Evolutionary conservation across 2,113 vertebrate species (phyloP).

Genomic region (Myotis davidii): DNA sequence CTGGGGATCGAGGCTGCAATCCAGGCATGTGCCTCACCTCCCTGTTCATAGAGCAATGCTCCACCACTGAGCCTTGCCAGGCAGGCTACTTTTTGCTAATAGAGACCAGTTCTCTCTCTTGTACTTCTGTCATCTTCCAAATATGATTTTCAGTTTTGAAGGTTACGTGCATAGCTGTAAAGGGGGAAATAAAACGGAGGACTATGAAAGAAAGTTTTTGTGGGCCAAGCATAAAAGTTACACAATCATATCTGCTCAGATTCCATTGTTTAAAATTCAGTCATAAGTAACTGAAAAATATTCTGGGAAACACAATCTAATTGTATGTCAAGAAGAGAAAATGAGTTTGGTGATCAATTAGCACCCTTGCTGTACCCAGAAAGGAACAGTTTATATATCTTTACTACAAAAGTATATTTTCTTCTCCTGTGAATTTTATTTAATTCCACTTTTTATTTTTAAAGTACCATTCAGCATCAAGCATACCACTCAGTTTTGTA

Average conservation of each 20-base stretch:
- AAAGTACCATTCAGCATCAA: neutral
- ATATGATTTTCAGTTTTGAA: neutral
- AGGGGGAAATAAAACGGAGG: neutral
- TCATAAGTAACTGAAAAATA: neutral
- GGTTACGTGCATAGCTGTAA: rapidly evolving
- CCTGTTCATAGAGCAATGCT: too few species aligned
- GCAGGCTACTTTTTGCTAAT: neutral
- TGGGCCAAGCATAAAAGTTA: neutral
- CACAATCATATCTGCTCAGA: neutral
- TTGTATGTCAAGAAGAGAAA: neutral
- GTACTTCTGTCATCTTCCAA: neutral
- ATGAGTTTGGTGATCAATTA: neutral
- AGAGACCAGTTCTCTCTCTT: neutral
- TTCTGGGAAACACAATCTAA: neutral
- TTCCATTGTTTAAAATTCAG: neutral
- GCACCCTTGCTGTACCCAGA: neutral
- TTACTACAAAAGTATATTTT: neutral
- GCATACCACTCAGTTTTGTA: neutral
- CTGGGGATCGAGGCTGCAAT: too few species aligned
- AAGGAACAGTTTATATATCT: neutral
- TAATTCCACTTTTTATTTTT: neutral
- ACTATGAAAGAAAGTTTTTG: neutral
- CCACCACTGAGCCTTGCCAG: neutral
- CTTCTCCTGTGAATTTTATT: neutral
- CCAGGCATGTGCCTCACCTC: too few species aligned